Base-by-base conservation (phyloP, 2,888 invertebrate genomes). In the Melinaea menophilus region DNA sequence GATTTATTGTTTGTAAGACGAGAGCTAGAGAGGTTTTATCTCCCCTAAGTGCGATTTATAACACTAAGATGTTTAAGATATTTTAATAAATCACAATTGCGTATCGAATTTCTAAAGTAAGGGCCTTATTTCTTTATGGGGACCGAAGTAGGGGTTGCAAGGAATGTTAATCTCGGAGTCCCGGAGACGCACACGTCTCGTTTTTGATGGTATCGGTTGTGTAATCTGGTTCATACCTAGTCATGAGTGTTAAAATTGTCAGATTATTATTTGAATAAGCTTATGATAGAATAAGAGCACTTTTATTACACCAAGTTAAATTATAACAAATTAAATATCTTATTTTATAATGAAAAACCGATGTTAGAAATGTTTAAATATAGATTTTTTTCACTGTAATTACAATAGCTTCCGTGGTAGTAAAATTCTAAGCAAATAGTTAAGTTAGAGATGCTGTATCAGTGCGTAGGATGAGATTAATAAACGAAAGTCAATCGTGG, bases 51-150 rank as follows among this genome's bases (percentile, higher is more conserved):
- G 80, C 82, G 79, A 86, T 86, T 86, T 85, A 86, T 84, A 84
- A 82, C 81, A 84, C 82, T 77, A 80, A 85, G 82, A 84, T 81
- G 82, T 85, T 84, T 79, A 79, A 85, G 84, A 82, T 84, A 86
- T 87, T 86, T 84, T 86, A 85, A 89, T 90, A 90, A 89, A 90
- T 90, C 88, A 86, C 82, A 84, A 88, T 85, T 79, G 83, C 85
- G 85, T 84, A 81, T 89, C 88, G 84, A 83, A 86, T 89, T 86
- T 84, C 88, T 79, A 80, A 80, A 80, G 82, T 80, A 80, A 79
- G 77, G 77, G 80, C 82, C 84, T 79, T 77, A 69, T 77, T 76
- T 75, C 79, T 80, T 83, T 81, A 79, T 76, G 75, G 75, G 74
- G 75, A 63, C 62, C 69, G 71, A 69, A 71, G 75, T 76, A 75